phyloP scores from a whole-genome alignment of 92 coral and sea anemone genomes.

The Porites rus region DNA sequence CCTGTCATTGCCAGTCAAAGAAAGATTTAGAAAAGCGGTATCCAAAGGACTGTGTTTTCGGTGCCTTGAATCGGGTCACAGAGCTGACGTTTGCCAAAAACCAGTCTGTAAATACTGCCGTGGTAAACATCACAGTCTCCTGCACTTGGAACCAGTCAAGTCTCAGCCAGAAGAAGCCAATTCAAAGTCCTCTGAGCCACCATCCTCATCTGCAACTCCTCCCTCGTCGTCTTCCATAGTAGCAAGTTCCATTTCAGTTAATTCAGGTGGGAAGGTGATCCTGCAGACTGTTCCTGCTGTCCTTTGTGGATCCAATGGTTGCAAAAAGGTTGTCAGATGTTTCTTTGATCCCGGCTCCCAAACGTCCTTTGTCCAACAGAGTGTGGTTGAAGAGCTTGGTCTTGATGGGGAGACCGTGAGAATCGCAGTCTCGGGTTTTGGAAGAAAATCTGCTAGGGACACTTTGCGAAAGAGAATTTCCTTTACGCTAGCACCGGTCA shows the following conservation, averaged over 20 bases:
- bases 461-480: conserved; percentile 25
- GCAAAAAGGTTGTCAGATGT: conserved; percentile 38
- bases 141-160: background rate
- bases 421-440: conserved; percentile 25
- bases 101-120: background rate
- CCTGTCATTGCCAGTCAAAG: conserved; percentile 8
- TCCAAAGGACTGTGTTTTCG: background rate
- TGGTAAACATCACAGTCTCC: conserved; percentile 6
- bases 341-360: conserved; percentile 46
- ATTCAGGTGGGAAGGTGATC: conserved; percentile 8
- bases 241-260: background rate
- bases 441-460: background rate
- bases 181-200: too few species aligned
- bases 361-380: conserved; percentile 39
- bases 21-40: background rate
- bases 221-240: background rate
- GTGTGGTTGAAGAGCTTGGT: conserved; percentile 51
- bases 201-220: too few species aligned
- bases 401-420: conserved; percentile 34
- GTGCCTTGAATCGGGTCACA: background rate
- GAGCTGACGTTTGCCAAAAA: background rate
- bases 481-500: too few species aligned
- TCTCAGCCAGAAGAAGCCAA: background rate
- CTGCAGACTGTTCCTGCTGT: conserved; percentile 46
- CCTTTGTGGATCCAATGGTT: conserved; percentile 29